Evolutionary conservation across 2,113 vertebrate genomes (phyloP).

Genomic region (Callipepla californica): DNA sequence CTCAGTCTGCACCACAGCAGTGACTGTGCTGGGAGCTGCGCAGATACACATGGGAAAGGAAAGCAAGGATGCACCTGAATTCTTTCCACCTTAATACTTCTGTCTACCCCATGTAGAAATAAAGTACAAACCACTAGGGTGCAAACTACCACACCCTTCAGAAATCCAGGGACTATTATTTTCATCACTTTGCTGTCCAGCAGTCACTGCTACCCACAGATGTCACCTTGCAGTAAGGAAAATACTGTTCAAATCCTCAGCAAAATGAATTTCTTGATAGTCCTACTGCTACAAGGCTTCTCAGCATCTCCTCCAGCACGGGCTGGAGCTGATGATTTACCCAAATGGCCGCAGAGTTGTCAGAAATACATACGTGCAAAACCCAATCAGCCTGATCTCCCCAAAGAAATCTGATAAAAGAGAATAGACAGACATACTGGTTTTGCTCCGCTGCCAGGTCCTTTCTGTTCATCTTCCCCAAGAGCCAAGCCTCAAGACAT

Average conservation of each 20-base stretch:
- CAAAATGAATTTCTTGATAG: background rate
- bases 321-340: background rate
- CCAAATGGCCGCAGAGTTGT: constrained; percentile 27
- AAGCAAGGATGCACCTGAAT: background rate
- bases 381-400: constrained; percentile 72
- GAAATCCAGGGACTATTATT: background rate
- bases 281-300: background rate
- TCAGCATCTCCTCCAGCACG: background rate
- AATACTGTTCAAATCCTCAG: background rate
- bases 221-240: background rate
- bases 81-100: background rate
- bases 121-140: background rate
- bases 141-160: background rate
- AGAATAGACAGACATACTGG: constrained; percentile 16
- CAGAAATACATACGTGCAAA: constrained; percentile 59
- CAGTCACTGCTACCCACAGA: background rate
- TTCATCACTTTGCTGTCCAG: background rate
- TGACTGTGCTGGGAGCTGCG: background rate
- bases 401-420: constrained; percentile 63
- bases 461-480: constrained; percentile 47
- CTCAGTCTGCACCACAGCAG: accelerated
- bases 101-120: background rate
- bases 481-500: constrained; percentile 52
- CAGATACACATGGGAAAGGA: background rate
- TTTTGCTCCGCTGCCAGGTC: constrained; percentile 61